Evolutionary conservation across 2,113 vertebrate genomes (phyloP).

Genomic region (Grantiella picta): DNA sequence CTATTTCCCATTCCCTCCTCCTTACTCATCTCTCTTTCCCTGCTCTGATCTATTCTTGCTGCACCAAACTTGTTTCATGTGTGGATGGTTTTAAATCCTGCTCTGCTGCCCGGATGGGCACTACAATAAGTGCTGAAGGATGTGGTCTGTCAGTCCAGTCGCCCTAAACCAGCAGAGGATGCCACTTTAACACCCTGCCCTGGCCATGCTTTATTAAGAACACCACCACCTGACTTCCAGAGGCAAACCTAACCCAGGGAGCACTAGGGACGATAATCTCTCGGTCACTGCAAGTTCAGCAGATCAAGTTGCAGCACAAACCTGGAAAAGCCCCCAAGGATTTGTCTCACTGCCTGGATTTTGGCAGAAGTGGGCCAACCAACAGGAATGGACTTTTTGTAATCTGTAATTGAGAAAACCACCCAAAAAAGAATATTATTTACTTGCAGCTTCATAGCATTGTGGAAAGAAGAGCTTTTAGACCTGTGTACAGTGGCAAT

Average conservation of each 20-base stretch:
- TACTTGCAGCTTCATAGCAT: background rate
- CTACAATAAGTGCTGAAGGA: background rate
- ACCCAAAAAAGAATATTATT: background rate
- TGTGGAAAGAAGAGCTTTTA: background rate
- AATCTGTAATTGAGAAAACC: background rate
- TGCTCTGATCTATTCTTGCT: conserved; percentile 43
- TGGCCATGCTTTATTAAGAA: background rate
- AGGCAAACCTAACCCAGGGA: background rate
- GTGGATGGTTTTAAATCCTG: background rate
- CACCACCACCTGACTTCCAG: background rate
- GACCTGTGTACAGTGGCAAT: background rate
- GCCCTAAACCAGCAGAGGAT: background rate
- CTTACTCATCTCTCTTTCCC: conserved; percentile 26
- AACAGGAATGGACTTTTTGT: background rate
- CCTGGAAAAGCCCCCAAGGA: background rate
- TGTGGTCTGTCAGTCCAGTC: background rate
- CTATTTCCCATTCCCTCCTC: conserved; percentile 30
- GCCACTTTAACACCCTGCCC: background rate
- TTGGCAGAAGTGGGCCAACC: background rate
- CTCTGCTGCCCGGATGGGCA: background rate
- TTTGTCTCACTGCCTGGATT: background rate
- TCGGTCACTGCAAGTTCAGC: background rate
- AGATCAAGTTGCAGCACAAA: background rate
- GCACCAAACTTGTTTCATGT: background rate
- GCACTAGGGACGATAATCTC: background rate